These are phyloP conservation scores for Orthosia gracilis DNA, from an alignment of 2,888 invertebrate genomes.

Conservation along the genomic window DNA sequence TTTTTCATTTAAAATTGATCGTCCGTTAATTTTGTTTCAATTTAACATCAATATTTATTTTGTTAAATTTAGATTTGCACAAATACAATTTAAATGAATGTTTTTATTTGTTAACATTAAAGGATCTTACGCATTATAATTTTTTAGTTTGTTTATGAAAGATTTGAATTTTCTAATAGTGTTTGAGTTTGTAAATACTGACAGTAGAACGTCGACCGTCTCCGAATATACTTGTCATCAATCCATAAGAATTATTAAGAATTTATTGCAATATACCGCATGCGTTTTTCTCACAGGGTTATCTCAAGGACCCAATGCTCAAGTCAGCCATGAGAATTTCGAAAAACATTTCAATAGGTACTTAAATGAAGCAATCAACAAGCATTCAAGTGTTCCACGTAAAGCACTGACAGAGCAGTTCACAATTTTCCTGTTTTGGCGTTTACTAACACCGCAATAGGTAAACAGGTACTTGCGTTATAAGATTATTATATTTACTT, in stretches of 20 bases:
- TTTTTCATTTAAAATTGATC: slow-evolving; percentile 59
- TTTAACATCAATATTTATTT: slow-evolving; percentile 53
- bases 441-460: neutral
- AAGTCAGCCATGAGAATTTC: neutral
- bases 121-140: slow-evolving; percentile 1
- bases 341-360: slow-evolving; percentile 7
- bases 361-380: slow-evolving; percentile 5
- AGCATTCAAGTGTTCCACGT: slow-evolving; percentile 29
- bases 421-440: slow-evolving; percentile 37
- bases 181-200: slow-evolving; percentile 17
- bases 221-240: neutral
- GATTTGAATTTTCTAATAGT: slow-evolving; percentile 4
- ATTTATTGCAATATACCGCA: too few relatives aligned
- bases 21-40: slow-evolving; percentile 46
- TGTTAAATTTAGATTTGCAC: slow-evolving; percentile 23
- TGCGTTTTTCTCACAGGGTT: too few relatives aligned
- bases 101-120: slow-evolving; percentile 24
- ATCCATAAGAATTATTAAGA: too few relatives aligned
- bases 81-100: slow-evolving; percentile 40
- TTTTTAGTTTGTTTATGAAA: slow-evolving; percentile 7
- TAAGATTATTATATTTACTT: neutral
- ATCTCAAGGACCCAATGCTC: neutral
- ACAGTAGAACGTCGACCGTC: neutral
- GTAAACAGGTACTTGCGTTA: neutral
- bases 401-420: neutral